Conservation (phyloP, 2,113 vertebrate species). For the Pluvianellus socialis region DNA sequence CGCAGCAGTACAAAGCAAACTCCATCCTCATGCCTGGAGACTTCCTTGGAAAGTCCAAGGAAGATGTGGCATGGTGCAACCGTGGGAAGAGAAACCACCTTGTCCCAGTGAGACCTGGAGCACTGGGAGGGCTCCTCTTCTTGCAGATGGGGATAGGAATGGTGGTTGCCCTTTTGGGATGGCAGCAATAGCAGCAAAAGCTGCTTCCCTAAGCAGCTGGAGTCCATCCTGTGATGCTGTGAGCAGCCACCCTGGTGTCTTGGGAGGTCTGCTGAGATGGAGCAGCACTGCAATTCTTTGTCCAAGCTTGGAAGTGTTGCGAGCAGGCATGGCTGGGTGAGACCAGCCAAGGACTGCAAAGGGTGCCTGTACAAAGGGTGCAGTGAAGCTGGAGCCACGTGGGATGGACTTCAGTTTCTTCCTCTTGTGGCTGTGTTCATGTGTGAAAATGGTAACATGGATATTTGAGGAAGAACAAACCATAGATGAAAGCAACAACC, state of each 20-base stretch:
- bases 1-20: not conserved
- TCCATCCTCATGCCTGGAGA: not conserved
- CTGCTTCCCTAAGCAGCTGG: not conserved
- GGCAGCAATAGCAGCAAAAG: accelerated
- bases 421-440: not conserved
- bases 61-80: accelerated
- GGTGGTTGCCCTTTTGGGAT: not conserved
- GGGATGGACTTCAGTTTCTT: not conserved
- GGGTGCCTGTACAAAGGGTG: not conserved
- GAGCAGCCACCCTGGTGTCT: not conserved
- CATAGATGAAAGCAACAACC: not conserved
- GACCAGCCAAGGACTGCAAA: accelerated
- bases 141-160: not conserved
- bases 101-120: not conserved
- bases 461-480: not conserved
- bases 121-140: not conserved
- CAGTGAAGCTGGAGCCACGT: not conserved
- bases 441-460: not conserved
- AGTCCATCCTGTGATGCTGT: not conserved
- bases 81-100: not conserved
- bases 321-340: accelerated
- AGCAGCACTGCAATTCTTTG: not conserved
- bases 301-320: not conserved
- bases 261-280: not conserved
- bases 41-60: not conserved